Evolutionary conservation across 2,113 vertebrate genomes (phyloP), one percentile per base, ranked within the genome.

Genomic region (Otolemur garnettii): DNA sequence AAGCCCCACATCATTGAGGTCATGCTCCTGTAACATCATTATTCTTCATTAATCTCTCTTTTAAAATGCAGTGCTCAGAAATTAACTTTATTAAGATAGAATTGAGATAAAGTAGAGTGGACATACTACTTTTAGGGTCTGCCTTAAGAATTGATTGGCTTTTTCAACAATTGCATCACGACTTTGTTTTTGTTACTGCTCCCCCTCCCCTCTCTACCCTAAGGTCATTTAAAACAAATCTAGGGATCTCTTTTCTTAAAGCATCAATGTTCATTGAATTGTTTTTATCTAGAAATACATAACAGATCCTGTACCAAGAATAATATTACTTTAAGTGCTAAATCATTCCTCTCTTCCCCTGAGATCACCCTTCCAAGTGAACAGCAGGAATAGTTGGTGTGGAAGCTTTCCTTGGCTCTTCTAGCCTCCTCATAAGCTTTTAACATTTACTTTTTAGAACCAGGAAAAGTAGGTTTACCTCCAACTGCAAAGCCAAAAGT

Each of bases 201-300:
- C 9, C 15, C 42, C 3, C 2, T 10, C 60, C n/a, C 10, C 1
- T 13, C 62, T 7, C 0, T 0, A 3, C 7, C 18, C 13, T 8
- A 45, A 1, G 7, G 4, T 55, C 68, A 87, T n/a, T 77, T 35
- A 45, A 18, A 55, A 94, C 80, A 94, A 84, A 82, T 13, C 55
- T 21, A 13, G 30, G 10, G 13, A 5, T 75, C 6, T 59, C 50
- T 59, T 86, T 93, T 71, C 80, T 50, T 11, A 57, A 96, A 85
- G 71, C 21, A 81, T 64, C 24, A 72, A n/a, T 2, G 7, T 68
- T 81, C 77, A 59, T 3, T 89, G 72, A 66, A 69, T 74, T 91
- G 19, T 21, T 91, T 95, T 89, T 64, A 66, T 78, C 15, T 59
- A 83, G 35, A 13, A 90, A 82, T 80, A 62, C 17, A 42, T 30